Evolutionary conservation across 2,113 vertebrate genomes (phyloP), one percentile per base, ranked within the genome.

Genomic region (Gyps fulvus): DNA sequence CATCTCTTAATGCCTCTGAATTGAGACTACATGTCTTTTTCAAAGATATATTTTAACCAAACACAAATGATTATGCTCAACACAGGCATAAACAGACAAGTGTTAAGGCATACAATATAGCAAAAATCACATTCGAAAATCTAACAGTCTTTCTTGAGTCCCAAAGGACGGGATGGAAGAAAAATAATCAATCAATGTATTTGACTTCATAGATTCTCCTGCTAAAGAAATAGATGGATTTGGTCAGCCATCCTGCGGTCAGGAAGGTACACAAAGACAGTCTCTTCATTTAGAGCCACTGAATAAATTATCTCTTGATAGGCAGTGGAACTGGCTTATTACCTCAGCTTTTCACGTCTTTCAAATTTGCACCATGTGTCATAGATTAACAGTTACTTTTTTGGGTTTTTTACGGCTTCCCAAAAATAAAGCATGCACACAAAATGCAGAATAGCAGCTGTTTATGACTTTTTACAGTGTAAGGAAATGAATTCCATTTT

Each of bases 401-500:
- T 74, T 4, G 4, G 6, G 3, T 72, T 91, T 94, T 93, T 90
- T 92, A 96, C 6, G 0, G 77, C 55, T 94, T 95, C 84, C 92
- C 67, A 63, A 92, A 88, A 97, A 90, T 90, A 93, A 94, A 92
- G 85, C 47, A 78, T 57, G 70, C 83, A 96, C 67, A 91, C 58
- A 90, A 95, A 97, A 95, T 66, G 83, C 90, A 87, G 87, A 96
- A 95, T 82, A 95, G 62, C 95, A 94, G 87, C 95, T 97, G 96
- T 94, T 96, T 93, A 91, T 54, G 69, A 95, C 88, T 96, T 95
- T 85, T 94, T 91, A 88, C 87, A 89, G 69, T 57, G 79, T 77
- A 94, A 97, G 91, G 97, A 97, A 96, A 96, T 88, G 85, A 95
- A 95, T 98, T 95, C 89, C 88, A 91, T 82, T 97, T 95, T 57